Conservation (phyloP, 2,113 vertebrate species). For the Toxotes jaculatrix region DNA sequence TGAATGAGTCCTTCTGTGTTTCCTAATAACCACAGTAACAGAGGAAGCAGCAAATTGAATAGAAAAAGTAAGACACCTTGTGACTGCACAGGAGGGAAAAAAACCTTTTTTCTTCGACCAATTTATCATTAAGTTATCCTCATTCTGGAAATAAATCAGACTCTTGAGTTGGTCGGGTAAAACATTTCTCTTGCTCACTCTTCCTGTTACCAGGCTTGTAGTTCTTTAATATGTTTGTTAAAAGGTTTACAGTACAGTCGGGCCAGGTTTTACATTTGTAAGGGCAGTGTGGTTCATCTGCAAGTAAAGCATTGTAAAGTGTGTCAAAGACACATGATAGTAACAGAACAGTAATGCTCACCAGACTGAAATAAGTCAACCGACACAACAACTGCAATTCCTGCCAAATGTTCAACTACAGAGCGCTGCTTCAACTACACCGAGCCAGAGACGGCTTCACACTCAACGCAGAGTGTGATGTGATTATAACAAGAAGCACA, state of each 20-base stretch:
- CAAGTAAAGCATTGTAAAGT: slow-evolving; percentile 3
- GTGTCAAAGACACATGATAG: not conserved
- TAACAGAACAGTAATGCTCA: not conserved
- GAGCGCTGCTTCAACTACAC: not conserved
- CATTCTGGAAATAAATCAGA: slow-evolving; percentile 2
- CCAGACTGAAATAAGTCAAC: slow-evolving; percentile 30
- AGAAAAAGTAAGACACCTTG: slow-evolving; percentile 29
- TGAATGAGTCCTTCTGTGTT: slow-evolving; percentile 54
- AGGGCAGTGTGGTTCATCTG: not conserved
- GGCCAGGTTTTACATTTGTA: not conserved
- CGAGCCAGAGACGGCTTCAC: slow-evolving; percentile 1
- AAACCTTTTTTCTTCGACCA: not conserved
- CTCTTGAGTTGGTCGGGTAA: not conserved
- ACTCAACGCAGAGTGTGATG: not conserved
- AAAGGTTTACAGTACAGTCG: not conserved
- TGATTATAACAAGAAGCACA: slow-evolving; percentile 5
- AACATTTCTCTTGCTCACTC: not conserved
- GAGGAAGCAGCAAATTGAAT: slow-evolving; percentile 31
- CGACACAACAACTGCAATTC: not conserved
- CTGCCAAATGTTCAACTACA: slow-evolving; percentile 23
- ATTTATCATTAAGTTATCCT: not conserved
- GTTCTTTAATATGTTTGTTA: not conserved
- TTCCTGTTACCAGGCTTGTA: not conserved
- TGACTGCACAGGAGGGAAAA: slow-evolving; percentile 6
- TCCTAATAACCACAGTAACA: slow-evolving; percentile 15